Percentiles rank a stretch among this genome's conserved stretches.
phyloP scores from a whole-genome alignment of 2,113 vertebrate genomes.

The Illadopsis cleaveri region DNA sequence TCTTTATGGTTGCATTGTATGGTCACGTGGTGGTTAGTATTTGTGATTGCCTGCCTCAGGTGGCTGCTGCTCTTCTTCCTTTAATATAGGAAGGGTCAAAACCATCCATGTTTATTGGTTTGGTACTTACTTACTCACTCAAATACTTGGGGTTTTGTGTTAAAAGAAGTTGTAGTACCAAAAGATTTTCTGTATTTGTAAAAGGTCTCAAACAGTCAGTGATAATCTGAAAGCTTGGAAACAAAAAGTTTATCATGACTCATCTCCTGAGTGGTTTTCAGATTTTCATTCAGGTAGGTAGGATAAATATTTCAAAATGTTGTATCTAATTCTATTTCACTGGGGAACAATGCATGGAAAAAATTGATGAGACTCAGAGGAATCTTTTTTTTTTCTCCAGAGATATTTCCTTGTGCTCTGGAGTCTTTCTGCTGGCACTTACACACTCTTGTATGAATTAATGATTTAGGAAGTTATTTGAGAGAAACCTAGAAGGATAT shows the following conservation, averaged over 20 bases:
- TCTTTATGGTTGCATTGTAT: neutral
- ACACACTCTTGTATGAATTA: neutral
- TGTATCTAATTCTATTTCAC: neutral
- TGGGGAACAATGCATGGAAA: neutral
- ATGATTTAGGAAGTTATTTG: neutral
- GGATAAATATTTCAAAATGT: neutral
- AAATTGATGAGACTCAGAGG: rapidly evolving
- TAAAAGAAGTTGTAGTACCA: neutral
- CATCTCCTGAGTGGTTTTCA: neutral
- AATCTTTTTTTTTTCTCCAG: neutral
- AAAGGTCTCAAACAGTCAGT: neutral
- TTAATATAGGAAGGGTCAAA: neutral
- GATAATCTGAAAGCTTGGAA: neutral
- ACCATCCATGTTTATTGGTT: neutral
- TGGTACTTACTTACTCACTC: neutral
- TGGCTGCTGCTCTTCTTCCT: neutral
- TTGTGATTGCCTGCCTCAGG: neutral
- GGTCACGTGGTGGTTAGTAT: neutral
- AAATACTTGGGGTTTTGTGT: neutral
- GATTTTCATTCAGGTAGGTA: neutral
- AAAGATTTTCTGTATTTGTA: neutral
- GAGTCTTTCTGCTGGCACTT: neutral
- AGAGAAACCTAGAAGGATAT: neutral
- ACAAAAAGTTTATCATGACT: neutral
- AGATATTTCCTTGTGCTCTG: neutral